Percentiles rank a stretch among this genome's conserved stretches.
Evolutionary conservation across 2,888 invertebrate genomes (phyloP).

Genomic region (Rhamnusium bicolor): DNA sequence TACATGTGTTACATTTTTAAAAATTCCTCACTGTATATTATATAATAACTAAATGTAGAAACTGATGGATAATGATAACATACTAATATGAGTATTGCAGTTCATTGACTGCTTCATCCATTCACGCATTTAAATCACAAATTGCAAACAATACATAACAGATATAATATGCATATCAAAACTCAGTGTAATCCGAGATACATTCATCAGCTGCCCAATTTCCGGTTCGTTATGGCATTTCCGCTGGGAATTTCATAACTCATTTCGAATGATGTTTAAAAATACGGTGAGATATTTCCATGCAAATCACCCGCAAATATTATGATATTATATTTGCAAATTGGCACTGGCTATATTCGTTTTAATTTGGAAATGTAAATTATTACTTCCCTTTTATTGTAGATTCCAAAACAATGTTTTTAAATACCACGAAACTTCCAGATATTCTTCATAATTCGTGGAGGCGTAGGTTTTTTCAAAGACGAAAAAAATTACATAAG

Average conservation of each 20-base stretch:
- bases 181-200: constrained; percentile 23
- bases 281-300: neutral
- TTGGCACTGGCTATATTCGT: neutral
- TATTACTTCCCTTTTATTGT: too few relatives aligned
- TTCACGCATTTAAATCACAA: neutral
- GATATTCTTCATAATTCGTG: too few relatives aligned
- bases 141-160: constrained; percentile 2
- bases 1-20: too few relatives aligned
- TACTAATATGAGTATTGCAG: neutral
- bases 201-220: constrained; percentile 21
- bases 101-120: neutral
- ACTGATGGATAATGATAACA: too few relatives aligned
- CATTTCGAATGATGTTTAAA: constrained; percentile 8
- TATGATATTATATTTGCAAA: neutral
- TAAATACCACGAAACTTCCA: too few relatives aligned
- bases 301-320: neutral
- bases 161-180: constrained; percentile 13
- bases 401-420: too few relatives aligned
- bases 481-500: too few relatives aligned
- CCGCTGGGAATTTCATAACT: constrained; percentile 21
- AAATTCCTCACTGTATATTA: too few relatives aligned
- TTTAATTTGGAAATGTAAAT: neutral
- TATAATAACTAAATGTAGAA: too few relatives aligned
- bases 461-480: too few relatives aligned
- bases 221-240: constrained; percentile 15